Evolutionary conservation across 2,888 invertebrate species (phyloP).

Genomic region (Trichogramma dendrolimi): DNA sequence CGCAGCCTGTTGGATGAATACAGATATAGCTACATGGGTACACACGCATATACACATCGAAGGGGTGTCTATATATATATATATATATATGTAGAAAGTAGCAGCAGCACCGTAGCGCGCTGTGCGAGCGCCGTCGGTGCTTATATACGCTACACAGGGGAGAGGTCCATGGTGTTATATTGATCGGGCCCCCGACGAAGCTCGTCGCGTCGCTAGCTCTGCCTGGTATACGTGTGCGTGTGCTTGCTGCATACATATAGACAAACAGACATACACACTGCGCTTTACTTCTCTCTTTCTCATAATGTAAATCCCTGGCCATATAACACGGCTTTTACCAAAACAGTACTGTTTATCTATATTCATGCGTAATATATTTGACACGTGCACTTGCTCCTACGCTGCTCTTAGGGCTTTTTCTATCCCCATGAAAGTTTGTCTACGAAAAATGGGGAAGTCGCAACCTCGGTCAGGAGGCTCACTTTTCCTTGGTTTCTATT

Average conservation of each 20-base stretch:
- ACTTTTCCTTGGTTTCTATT: conserved; percentile 6
- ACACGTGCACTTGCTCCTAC: background rate
- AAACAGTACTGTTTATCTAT: too few relatives aligned
- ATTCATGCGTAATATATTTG: background rate
- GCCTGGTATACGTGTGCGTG: conserved; percentile 26
- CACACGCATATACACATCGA: too few relatives aligned
- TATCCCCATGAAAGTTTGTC: conserved; percentile 6
- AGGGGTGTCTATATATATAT: too few relatives aligned
- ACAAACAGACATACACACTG: conserved; percentile 36
- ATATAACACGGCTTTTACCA: background rate
- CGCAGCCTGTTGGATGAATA: background rate
- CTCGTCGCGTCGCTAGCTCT: conserved; percentile 1
- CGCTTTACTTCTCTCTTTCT: background rate
- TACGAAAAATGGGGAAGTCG: conserved; percentile 13
- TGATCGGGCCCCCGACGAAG: conserved; percentile 38
- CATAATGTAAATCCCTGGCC: background rate
- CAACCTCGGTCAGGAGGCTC: conserved; percentile 23
- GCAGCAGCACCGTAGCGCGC: too few relatives aligned
- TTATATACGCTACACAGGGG: conserved; percentile 20
- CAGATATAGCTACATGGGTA: too few relatives aligned
- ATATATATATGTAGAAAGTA: too few relatives aligned
- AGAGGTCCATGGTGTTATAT: conserved; percentile 42
- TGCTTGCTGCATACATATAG: conserved; percentile 37
- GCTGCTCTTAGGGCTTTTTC: conserved; percentile 13
- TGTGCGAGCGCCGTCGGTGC: too few relatives aligned